Base-by-base conservation (phyloP, 2,113 vertebrate genomes). In the Corvus cornix region DNA sequence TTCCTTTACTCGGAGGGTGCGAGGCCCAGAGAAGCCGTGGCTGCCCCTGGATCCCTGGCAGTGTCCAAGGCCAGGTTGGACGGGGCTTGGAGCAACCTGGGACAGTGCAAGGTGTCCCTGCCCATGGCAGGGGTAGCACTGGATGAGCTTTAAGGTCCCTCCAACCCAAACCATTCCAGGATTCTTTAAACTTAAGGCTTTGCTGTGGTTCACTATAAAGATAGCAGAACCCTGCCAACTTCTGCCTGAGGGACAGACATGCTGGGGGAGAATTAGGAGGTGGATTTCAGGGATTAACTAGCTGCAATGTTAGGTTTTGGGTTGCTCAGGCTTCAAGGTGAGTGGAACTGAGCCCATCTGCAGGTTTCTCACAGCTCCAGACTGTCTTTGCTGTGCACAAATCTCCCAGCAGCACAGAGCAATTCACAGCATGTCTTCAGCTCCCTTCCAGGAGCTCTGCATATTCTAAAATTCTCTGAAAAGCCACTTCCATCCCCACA, bases 71-170 rank as follows among this genome's bases (percentile, higher is more conserved):
- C 60, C 44, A 52, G 39, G 27, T 0, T 52, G 60, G 69, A 82
- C 0, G 0, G 46, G 11, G n/a, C 2, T 75, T 48, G 53, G 78
- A 75, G 16, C 39, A 68, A 0, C 11, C 39, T 68, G 62, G 60
- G 13, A 9, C 0, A 22, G 62, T 53, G 55, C 11, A 1, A 83
- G 7, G 9, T 53, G 87, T 75, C 46, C 33, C 20, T 82, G 39
- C 60, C 30, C 39, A 2, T 46, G 62, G 62, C 39, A 31, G 33
- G 46, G 33, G 7, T 59, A 48, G 21, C 11, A 83, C 13, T 3
- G 26, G 31, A 28, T 52, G 48, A 3, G 2, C 37, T 75, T 75
- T 26, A 53, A 27, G 39, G 48, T 83, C 48, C 12, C 9, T 60
- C 26, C n/a, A 68, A 13, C 24, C 21, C 78, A 69, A 55, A 55